Evolutionary conservation across 2,113 vertebrate genomes (phyloP).

Genomic region (Hylia prasina): DNA sequence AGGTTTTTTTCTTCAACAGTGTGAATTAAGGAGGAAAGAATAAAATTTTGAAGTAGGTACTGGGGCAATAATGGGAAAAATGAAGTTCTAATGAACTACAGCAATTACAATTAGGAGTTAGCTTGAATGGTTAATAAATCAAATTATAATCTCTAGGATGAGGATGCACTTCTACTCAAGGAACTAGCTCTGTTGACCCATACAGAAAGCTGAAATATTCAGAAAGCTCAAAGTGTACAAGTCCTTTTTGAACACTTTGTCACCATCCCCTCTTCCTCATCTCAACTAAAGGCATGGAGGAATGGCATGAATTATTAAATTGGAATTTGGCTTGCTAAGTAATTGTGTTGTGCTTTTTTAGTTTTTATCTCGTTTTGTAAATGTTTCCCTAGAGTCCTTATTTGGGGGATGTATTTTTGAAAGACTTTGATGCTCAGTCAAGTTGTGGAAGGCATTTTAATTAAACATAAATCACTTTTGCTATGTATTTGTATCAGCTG

Average conservation of each 20-base stretch:
- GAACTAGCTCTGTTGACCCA: not conserved
- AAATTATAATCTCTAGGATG: not conserved
- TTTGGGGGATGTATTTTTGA: not conserved
- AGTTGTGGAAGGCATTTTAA: slow-evolving; percentile 42
- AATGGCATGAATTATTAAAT: not conserved
- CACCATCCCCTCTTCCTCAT: not conserved
- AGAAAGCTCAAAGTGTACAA: not conserved
- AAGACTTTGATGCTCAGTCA: slow-evolving; percentile 1
- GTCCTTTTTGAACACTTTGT: not conserved
- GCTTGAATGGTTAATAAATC: not conserved
- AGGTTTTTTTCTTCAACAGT: not conserved
- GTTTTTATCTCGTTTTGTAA: not conserved
- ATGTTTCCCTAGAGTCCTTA: not conserved
- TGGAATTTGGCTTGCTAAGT: not conserved
- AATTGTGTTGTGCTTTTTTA: not conserved
- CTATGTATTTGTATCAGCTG: not conserved
- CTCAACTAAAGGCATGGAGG: not conserved
- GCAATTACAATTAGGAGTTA: not conserved
- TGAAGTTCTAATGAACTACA: not conserved
- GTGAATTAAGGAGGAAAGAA: not conserved
- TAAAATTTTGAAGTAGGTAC: not conserved
- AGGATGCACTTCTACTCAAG: not conserved
- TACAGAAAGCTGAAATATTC: not conserved
- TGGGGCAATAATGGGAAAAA: not conserved
- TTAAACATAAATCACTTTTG: slow-evolving; percentile 41